Conservation (phyloP, 1,140 invertebrate genomes). For the Frieseomelitta varia region DNA sequence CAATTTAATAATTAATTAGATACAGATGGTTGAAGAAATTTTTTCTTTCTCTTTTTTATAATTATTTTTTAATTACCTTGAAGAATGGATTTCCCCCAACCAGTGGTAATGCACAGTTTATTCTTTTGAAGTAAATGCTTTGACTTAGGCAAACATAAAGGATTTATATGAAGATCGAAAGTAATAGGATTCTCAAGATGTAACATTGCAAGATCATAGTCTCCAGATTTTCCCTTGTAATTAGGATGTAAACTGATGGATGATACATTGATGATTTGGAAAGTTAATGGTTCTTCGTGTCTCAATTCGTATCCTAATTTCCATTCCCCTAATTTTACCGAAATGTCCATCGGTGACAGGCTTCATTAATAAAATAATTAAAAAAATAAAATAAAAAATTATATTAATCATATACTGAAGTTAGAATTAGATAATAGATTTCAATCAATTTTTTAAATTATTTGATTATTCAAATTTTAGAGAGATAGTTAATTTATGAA, state of each 20-base stretch:
- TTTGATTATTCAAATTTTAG: no score
- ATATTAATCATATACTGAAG: background rate
- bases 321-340: slow-evolving; percentile 93
- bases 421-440: background rate
- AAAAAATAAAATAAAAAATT: background rate
- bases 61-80: slow-evolving; percentile 83
- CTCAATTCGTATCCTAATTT: slow-evolving; percentile 87
- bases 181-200: slow-evolving; percentile 85
- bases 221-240: slow-evolving; percentile 84
- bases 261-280: slow-evolving; percentile 88
- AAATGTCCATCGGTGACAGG: slow-evolving; percentile 85
- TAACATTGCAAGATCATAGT: slow-evolving; percentile 89
- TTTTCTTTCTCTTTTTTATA: no score
- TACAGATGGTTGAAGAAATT: no score
- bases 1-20: no score
- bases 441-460: no score
- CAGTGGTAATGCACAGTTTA: slow-evolving; percentile 88
- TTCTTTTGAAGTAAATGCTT: slow-evolving; percentile 61
- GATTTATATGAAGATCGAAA: slow-evolving; percentile 88
- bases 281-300: slow-evolving; percentile 88
- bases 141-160: slow-evolving; percentile 86
- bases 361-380: slow-evolving; percentile 70
- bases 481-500: background rate
- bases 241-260: slow-evolving; percentile 88
- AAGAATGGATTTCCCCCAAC: slow-evolving; percentile 91